Conservation (phyloP, 2,888 invertebrate species). For the Eristalinus aeneus region DNA sequence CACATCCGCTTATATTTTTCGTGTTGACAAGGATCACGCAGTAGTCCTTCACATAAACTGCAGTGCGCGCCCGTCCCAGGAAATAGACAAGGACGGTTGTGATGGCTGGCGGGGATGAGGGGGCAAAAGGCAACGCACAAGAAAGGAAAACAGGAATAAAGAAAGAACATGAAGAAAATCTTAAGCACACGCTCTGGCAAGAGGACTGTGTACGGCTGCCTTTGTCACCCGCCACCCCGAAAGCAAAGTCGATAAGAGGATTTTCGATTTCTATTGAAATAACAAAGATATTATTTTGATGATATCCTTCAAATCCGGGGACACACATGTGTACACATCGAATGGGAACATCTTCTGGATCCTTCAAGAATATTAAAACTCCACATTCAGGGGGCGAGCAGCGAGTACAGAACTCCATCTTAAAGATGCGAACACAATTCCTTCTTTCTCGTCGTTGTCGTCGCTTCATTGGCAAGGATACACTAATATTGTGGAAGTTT, state of each 20-base stretch:
- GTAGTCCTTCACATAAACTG: slow-evolving; percentile 22
- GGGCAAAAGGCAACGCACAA: too few species aligned
- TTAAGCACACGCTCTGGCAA: slow-evolving; percentile 18
- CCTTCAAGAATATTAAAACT: slow-evolving; percentile 64
- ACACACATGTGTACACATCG: slow-evolving; percentile 52
- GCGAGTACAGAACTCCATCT: slow-evolving; percentile 8
- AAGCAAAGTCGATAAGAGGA: slow-evolving; percentile 67
- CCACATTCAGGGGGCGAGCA: slow-evolving; percentile 22
- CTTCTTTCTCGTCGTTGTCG: background rate
- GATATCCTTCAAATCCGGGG: slow-evolving; percentile 67
- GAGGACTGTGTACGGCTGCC: background rate
- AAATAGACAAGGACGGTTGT: background rate
- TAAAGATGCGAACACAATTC: slow-evolving; percentile 24
- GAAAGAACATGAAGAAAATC: slow-evolving; percentile 1
- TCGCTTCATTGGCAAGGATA: slow-evolving; percentile 52
- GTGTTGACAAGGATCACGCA: slow-evolving; percentile 24
- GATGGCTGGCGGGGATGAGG: background rate
- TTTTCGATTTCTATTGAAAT: slow-evolving; percentile 71
- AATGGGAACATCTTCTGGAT: slow-evolving; percentile 43
- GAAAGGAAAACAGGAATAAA: background rate
- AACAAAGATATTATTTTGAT: slow-evolving; percentile 71
- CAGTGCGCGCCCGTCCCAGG: slow-evolving; percentile 16
- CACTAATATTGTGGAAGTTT: slow-evolving; percentile 24
- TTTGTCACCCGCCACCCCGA: background rate
- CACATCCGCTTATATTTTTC: slow-evolving; percentile 18